These are phyloP conservation scores for Liodrosophila aerea DNA, from an alignment of 2,888 invertebrate species.

Conservation along the genomic window DNA sequence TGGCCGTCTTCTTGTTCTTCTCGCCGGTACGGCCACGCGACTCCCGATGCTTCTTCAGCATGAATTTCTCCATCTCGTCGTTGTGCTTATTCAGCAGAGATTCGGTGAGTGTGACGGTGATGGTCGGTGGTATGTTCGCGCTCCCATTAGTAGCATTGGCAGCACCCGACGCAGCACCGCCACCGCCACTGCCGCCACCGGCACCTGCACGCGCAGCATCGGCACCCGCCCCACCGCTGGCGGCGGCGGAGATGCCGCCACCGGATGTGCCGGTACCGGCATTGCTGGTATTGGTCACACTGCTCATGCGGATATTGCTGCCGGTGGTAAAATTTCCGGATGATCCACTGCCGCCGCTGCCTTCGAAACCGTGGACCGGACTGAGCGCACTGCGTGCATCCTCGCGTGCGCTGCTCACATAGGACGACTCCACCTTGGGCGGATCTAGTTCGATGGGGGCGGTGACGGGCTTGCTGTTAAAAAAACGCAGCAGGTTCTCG, in stretches of 20 bases:
- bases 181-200: no score
- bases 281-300: constrained; percentile 83
- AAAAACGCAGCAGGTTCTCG: constrained; percentile 89
- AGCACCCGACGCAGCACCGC: constrained; percentile 52
- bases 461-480: constrained; percentile 87
- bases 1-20: constrained; percentile 79
- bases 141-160: no score
- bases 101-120: constrained; percentile 84
- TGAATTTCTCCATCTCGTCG: constrained; percentile 90
- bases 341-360: constrained; percentile 85
- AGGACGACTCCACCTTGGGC: constrained; percentile 80
- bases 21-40: constrained; percentile 84
- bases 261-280: constrained; percentile 81
- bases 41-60: constrained; percentile 88
- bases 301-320: constrained; percentile 85
- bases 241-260: constrained; percentile 29
- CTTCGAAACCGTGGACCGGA: constrained; percentile 81
- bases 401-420: constrained; percentile 77
- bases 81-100: constrained; percentile 88
- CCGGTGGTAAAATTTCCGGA: constrained; percentile 85
- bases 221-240: constrained; percentile 4
- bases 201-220: no score
- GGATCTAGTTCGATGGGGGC: constrained; percentile 84
- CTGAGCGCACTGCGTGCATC: constrained; percentile 72
- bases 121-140: no score